These are phyloP conservation scores for Anas acuta DNA, from an alignment of 2,797 vertebrate genomes.

Conservation along the genomic window DNA sequence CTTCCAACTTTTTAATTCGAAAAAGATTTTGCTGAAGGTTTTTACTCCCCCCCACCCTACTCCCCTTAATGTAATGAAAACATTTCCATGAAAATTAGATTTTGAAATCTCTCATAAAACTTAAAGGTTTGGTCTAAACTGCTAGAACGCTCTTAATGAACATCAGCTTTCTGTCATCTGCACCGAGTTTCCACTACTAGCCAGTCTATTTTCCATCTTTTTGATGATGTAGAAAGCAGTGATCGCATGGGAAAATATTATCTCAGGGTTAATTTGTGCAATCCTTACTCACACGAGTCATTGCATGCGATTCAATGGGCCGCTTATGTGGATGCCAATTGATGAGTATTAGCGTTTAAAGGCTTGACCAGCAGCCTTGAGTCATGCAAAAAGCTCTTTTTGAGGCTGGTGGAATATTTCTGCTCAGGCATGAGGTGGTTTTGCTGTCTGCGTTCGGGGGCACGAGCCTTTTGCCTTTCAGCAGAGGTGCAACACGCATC, in stretches of 20 bases:
- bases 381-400: neutral
- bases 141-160: slow-evolving; percentile 11
- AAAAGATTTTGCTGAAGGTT: slow-evolving; percentile 45
- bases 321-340: neutral
- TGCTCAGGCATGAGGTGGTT: accelerated
- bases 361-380: slow-evolving; percentile 8
- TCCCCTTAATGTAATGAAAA: slow-evolving; percentile 19
- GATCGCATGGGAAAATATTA: slow-evolving; percentile 68
- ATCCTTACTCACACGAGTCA: slow-evolving; percentile 16
- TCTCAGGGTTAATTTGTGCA: slow-evolving; percentile 55
- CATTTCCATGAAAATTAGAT: slow-evolving; percentile 46
- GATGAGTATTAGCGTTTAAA: neutral
- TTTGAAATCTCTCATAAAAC: slow-evolving; percentile 65
- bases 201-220: slow-evolving; percentile 35
- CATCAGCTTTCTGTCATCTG: slow-evolving; percentile 65
- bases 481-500: neutral
- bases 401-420: accelerated
- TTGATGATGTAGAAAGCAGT: slow-evolving; percentile 42
- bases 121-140: slow-evolving; percentile 51
- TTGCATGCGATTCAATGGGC: neutral
- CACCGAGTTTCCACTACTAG: slow-evolving; percentile 40
- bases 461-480: accelerated
- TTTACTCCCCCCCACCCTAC: neutral
- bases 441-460: neutral
- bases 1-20: slow-evolving; percentile 64